Conservation (phyloP, 2,888 invertebrate species). For the Macrosiphum euphorbiae region DNA sequence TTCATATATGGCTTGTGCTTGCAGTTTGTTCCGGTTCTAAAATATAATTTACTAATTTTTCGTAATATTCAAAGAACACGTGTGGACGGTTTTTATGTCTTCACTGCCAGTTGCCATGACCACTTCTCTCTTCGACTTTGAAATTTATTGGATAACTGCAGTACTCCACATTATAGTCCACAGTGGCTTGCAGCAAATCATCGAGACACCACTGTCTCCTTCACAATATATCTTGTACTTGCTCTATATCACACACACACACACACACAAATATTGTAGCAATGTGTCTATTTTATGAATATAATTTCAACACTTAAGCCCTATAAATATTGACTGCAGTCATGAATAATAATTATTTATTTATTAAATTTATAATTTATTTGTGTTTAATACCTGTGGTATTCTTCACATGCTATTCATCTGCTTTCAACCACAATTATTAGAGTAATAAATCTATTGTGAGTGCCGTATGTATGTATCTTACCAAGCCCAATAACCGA, state of each 20-base stretch:
- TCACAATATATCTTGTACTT: not conserved
- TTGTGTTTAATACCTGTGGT: not conserved
- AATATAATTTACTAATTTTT: no score
- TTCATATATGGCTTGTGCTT: no score
- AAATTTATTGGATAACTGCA: not conserved
- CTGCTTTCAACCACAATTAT: not conserved
- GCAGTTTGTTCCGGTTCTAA: no score
- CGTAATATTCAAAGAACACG: not conserved
- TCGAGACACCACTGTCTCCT: not conserved
- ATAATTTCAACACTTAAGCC: not conserved
- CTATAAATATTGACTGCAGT: not conserved
- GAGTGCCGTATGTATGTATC: not conserved
- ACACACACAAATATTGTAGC: not conserved
- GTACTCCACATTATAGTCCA: not conserved
- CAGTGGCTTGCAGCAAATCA: not conserved
- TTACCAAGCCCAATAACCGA: not conserved
- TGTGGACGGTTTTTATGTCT: not conserved
- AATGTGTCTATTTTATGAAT: not conserved
- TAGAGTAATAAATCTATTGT: not conserved
- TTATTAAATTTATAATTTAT: no score
- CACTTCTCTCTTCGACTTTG: not conserved
- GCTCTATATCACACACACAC: not conserved
- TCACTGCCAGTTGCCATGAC: not conserved
- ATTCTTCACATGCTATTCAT: not conserved
- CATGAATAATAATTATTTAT: not conserved